Evolutionary conservation across 2,888 invertebrate genomes (phyloP), one percentile per base, ranked within the genome.

Genomic region (Elmis aenea): DNA sequence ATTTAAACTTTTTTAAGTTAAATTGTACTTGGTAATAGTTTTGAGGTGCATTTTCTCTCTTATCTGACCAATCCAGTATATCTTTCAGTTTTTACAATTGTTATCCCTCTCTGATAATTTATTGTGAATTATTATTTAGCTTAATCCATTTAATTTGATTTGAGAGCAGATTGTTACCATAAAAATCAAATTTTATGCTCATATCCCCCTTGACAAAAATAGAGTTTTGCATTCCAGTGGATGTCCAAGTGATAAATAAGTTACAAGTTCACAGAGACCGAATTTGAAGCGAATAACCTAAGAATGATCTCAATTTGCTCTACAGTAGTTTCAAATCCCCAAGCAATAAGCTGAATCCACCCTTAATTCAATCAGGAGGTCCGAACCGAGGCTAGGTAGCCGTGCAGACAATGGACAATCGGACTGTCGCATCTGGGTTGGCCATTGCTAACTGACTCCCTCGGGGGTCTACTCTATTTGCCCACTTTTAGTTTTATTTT

Each of bases 371-470:
- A 60, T 61, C 58, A 56, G 51, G 52, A 54, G 49, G 51, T 50
- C 49, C 54, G 52, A 42, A 37, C 33, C 48, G 50, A 50, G 50
- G n/a, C n/a, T 50, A 51, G 56, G 54, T 54, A 55, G 50, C 55
- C 46, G 54, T 53, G 55, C 58, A 59, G 62, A 62, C 61, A 62
- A 61, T 61, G 57, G 61, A 58, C 62, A 62, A 61, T 62, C 58
- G 58, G 52, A 54, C 51, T 57, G 58, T 61, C 64, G 57, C 66
- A 64, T 61, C 66, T 66, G 65, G 57, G 56, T 55, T 54, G 46
- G 47, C 53, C 50, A 50, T 49, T 48, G 56, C 53, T 51, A 46
- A 46, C 33, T 43, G 42, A 37, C 39, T 51, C 51, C 52, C 55
- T 44, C 15, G 55, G 52, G 55, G 35, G 36, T 43, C 43, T 47